Percentiles rank a stretch among this genome's conserved stretches.
Evolutionary conservation across 2,888 invertebrate species (phyloP).

Genomic region (Lamellibrachia columna): DNA sequence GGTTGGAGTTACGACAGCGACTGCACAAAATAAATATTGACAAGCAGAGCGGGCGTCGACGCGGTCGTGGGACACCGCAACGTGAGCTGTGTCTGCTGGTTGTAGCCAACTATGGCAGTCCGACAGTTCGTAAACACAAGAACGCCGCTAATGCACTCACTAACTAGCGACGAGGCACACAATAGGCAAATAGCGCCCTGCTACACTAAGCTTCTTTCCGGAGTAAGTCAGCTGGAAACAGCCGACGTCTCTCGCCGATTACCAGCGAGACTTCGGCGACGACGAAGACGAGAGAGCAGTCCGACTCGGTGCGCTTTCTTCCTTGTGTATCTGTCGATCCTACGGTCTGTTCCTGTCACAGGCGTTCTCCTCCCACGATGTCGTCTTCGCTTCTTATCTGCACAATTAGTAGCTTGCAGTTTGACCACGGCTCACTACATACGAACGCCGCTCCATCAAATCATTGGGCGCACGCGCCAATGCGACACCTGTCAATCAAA

Average conservation of each 20-base stretch:
- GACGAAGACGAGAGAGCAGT: neutral
- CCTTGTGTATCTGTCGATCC: neutral
- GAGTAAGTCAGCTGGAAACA: slow-evolving; percentile 1
- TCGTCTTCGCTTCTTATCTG: neutral
- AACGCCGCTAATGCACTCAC: neutral
- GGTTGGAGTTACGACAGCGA: neutral
- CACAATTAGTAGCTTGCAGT: neutral
- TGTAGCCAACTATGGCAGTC: neutral
- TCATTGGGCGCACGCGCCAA: neutral
- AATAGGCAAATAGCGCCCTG: slow-evolving; percentile 10
- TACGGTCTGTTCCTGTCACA: neutral
- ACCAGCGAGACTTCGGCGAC: neutral
- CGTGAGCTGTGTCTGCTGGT: neutral
- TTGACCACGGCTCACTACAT: neutral
- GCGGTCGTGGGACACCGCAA: neutral
- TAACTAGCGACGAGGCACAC: slow-evolving; percentile 4
- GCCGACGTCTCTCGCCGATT: neutral
- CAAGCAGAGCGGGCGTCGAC: neutral
- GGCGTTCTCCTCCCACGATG: neutral
- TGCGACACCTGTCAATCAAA: slow-evolving; percentile 6
- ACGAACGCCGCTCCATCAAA: neutral
- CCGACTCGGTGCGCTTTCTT: neutral
- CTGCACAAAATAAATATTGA: neutral
- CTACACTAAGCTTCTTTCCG: neutral
- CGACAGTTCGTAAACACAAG: neutral